Base-by-base conservation (phyloP, 2,797 vertebrate genomes). In the Agapornis canus region DNA sequence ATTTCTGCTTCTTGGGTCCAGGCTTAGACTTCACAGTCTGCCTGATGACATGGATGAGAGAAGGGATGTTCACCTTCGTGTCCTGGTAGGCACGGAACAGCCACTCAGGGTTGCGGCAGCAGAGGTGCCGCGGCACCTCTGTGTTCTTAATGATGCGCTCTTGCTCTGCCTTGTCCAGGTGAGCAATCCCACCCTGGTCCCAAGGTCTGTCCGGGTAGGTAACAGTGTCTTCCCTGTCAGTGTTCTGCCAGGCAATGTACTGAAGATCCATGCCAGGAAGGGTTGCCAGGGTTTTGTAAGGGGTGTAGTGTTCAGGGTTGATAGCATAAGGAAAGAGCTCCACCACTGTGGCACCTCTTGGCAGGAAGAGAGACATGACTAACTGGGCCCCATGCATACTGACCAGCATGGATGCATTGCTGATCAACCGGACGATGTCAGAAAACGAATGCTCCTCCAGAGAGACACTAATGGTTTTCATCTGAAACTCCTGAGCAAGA, bases 361-460 rank as follows among this genome's bases (percentile, higher is more conserved):
- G 99, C 90, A 99, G 98, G 92, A 99, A 99, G 86, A 99, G 98
- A 3, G 99, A 98, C 54, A 98, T 98, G 94, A 99, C 98, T 19
- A 99, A 98, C 72, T 99, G 99, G 40, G 99, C 99, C 64, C 99
- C 99, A 2, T 99, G 99, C 99, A 99, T 99, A 94, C 99, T 99
- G 91, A 99, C 98, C 72, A 99, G 96, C 98, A 99, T 99, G 82
- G 98, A 99, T 0, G 99, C 99, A 0, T 98, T 97, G 64, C 99
- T 98, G 94, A 99, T 98, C 82, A 99, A 96, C 90, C 97, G 98
- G 40, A 99, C 97, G 0, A 99, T 98, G 39, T 98, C 98, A 3
- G 98, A 88, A 57, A 99, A 99, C 0, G 98, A 96, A 73, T 99
- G 98, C 47, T 99, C 99, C 94, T 99, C 99, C 72, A 99, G 97